phyloP scores from a whole-genome alignment of 2,888 invertebrate species.

The Choreutis nemorana region DNA sequence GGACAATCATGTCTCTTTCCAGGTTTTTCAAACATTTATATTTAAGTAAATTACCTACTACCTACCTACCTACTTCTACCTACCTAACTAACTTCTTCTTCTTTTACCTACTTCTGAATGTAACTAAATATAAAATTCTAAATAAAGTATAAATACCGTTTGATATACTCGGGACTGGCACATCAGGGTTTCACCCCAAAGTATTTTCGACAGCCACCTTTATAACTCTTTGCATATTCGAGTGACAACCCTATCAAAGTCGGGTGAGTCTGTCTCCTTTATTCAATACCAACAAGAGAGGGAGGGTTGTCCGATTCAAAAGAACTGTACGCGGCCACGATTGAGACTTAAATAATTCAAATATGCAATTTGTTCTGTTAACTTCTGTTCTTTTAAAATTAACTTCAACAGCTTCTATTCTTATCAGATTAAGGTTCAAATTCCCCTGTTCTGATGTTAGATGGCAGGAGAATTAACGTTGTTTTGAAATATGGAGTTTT shows the following conservation, averaged over 20 bases:
- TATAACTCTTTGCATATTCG: constrained; percentile 40
- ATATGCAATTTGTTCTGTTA: constrained; percentile 32
- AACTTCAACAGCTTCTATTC: constrained; percentile 11
- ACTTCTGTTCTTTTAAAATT: constrained; percentile 29
- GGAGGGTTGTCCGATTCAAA: constrained; percentile 34
- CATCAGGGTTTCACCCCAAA: constrained; percentile 21
- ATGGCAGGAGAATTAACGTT: constrained; percentile 10
- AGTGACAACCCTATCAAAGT: constrained; percentile 16
- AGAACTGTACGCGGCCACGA: constrained; percentile 58
- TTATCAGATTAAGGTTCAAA: constrained; percentile 13
- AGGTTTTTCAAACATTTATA: no score
- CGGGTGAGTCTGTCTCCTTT: no score
- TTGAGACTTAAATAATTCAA: constrained; percentile 64
- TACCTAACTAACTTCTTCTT: no score
- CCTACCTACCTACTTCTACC: no score
- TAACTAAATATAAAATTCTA: no score
- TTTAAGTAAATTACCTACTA: no score
- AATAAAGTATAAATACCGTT: no score
- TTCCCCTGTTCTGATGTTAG: constrained; percentile 10
- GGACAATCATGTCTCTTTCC: no score
- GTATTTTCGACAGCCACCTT: constrained; percentile 42
- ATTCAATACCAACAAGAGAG: constrained; percentile 5
- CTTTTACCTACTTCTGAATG: no score
- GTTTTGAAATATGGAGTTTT: constrained; percentile 47
- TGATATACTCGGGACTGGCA: background rate